Evolutionary conservation across 2,797 vertebrate genomes (phyloP), one percentile per base, ranked within the genome.

Genomic region (Oreochromis mossambicus): DNA sequence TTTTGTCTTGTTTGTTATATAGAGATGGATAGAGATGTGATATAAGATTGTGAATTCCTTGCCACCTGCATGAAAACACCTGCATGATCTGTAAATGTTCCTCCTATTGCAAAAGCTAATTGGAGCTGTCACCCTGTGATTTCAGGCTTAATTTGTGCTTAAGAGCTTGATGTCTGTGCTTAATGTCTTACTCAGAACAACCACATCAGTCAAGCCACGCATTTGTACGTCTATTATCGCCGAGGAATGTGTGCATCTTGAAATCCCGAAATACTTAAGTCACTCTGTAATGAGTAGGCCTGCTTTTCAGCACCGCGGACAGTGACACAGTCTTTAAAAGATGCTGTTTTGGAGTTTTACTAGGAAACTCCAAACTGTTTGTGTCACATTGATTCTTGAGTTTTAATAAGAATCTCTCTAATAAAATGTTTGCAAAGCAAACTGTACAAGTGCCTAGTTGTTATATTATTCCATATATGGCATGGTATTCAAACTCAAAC

Each of bases 61-160:
- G 79, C 80, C 46, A 29, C 41, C 43, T 73, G 79, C 82, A 48
- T 61, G 21, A 78, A 86, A 81, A 86, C 83, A 54, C 70, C 76
- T 68, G 51, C 77, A 70, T 79, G 48, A 88, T 75, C 43, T 55
- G 80, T 70, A 77, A 43, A 80, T 79, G 26, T 78, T 77, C 46
- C 38, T 82, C 14, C 21, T 50, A 12, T 76, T 86, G 76, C 68
- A 55, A 79, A 85, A 63, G 54, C 81, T 76, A 91, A 91, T 84
- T 68, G 24, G 63, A 86, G 51, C 21, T 81, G 88, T 87, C 82
- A 86, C 34, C 4, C 19, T 80, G 26, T 80, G 79, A 91, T 92
- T 88, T 89, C 61, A 87, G 56, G 61, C 58, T 34, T 86, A 89
- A 90, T 89, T 85, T 86, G 55, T 29, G 41, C 81, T 84, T 66